Evolutionary conservation across 2,797 vertebrate species (phyloP).

Genomic region (Echiichthys vipera): DNA sequence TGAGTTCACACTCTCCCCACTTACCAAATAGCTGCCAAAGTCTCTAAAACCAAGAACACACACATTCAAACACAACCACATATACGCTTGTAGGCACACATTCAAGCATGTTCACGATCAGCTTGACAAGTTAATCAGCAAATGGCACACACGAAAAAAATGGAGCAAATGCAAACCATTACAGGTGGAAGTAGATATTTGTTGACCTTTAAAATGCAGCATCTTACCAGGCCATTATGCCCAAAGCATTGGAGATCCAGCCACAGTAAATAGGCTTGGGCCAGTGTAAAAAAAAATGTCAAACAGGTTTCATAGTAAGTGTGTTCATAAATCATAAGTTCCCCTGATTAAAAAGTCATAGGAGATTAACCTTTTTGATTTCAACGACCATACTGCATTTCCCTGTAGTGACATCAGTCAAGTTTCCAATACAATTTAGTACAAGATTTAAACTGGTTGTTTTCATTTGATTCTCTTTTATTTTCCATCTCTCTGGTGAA

Average conservation of each 20-base stretch:
- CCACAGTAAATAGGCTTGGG: not conserved
- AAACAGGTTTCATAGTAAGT: too few relatives aligned
- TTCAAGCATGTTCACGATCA: slow-evolving; percentile 37
- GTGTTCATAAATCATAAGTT: too few relatives aligned
- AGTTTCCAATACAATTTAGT: too few relatives aligned
- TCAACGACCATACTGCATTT: too few relatives aligned
- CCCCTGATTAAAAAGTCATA: too few relatives aligned
- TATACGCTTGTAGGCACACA: slow-evolving; percentile 46
- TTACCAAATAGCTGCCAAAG: slow-evolving; percentile 65
- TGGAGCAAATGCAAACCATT: not conserved
- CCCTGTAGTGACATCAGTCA: too few relatives aligned
- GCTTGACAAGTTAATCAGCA: slow-evolving; percentile 59
- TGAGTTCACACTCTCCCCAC: slow-evolving; percentile 77
- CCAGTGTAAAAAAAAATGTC: too few relatives aligned
- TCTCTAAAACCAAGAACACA: slow-evolving; percentile 53
- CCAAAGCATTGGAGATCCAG: not conserved
- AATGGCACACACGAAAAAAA: not conserved
- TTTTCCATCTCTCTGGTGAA: too few relatives aligned
- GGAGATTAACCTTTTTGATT: too few relatives aligned
- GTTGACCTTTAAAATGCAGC: slow-evolving; percentile 9
- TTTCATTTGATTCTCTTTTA: too few relatives aligned
- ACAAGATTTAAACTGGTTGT: too few relatives aligned
- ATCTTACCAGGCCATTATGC: not conserved
- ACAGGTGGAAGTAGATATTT: not conserved
- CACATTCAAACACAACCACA: slow-evolving; percentile 44